These are phyloP conservation scores for Platyrinchus mystaceus DNA, from an alignment of 2,797 vertebrate species.

Conservation along the genomic window DNA sequence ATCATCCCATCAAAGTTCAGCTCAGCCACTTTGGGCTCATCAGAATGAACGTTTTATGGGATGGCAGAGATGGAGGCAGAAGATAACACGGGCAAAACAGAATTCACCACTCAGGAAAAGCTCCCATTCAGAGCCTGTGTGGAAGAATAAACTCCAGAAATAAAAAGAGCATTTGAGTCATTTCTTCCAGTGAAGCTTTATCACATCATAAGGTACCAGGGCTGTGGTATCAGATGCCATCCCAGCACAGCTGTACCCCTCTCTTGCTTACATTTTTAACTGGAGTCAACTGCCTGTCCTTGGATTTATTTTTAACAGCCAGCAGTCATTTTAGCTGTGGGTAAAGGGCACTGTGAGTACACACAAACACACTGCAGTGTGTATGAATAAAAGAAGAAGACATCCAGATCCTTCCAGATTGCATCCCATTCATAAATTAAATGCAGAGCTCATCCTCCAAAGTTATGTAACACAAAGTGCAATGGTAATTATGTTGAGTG, in stretches of 20 bases:
- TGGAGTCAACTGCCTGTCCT: neutral
- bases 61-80: neutral
- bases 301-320: neutral
- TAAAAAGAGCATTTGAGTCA: neutral
- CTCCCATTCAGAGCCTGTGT: neutral
- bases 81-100: neutral
- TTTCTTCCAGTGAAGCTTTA: neutral
- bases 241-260: neutral
- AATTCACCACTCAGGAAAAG: neutral
- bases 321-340: neutral
- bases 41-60: neutral
- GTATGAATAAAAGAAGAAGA: neutral
- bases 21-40: neutral
- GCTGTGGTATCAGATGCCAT: neutral
- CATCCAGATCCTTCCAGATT: neutral
- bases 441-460: neutral
- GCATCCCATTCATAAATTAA: neutral
- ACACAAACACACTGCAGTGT: neutral
- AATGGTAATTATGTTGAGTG: slow-evolving; percentile 1
- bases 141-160: neutral
- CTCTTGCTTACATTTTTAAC: neutral
- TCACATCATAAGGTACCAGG: neutral
- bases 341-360: neutral
- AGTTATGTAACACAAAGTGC: neutral
- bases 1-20: neutral